Base-by-base conservation (phyloP, 2,888 invertebrate species). In the Tipula confusa region DNA sequence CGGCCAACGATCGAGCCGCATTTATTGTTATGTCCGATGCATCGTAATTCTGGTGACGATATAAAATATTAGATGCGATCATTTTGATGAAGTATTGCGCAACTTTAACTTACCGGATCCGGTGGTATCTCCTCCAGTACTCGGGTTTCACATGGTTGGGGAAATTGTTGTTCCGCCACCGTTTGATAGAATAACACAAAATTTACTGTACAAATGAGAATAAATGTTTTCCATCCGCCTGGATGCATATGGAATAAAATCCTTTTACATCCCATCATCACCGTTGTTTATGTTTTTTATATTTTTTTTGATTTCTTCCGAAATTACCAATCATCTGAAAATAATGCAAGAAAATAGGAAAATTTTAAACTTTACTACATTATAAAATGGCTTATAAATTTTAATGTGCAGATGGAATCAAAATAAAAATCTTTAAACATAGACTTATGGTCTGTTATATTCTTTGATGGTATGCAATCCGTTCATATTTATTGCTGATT, bases 1-100 rank as follows among this genome's bases (percentile, higher is more conserved):
- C 89, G 29, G 88, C 88, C 85, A 90, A 88, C 85, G 88, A 87
- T 84, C 88, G 87, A 84, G 90, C 89, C 79, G 90, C 89, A 83
- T 88, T 88, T 85, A 88, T 87, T 81, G 89, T 88, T 80, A 89
- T 86, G 84, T 89, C 89, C 81, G 88, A 88, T 84, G 88, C 89
- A 85, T 89, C 89, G 85, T 88, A 89, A 85, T 87, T 89, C 90
- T 89, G 85, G 13, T 84, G 82, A 1, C 33, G 84, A 85, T 84
- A 84, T 83, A 29, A 36, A 84, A 38, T 38, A 38, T n/a, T n/a
- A n/a, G n/a, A n/a, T n/a, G n/a, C n/a, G n/a, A 80, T 29, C 15
- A 3, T 29, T n/a, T n/a, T 29, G 29, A 28, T 4, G 15, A 82
- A 11, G 36, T 28, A n/a, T n/a, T n/a, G 11, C 3, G 13, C 3